A percentile compares a stretch with the other conserved stretches of the same genome.
Conservation (phyloP, 37 sponge, comb jelly and placozoan species). For the Oopsacas minuta region DNA sequence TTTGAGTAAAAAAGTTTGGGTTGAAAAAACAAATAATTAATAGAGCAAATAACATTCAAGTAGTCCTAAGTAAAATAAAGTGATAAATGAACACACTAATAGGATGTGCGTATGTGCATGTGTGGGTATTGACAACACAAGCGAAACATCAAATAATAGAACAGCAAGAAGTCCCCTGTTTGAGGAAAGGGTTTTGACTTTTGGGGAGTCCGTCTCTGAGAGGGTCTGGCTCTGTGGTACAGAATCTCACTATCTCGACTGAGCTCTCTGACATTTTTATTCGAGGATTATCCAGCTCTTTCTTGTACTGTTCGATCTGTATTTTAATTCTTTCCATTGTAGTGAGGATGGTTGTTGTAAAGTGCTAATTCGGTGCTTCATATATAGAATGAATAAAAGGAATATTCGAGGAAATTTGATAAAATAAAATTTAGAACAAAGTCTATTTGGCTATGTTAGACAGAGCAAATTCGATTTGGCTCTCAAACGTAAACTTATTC, state of each 20-base stretch:
- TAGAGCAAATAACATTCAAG: not conserved
- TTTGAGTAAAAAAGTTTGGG: not conserved
- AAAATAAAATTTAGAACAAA: too few relatives aligned
- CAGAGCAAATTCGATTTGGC: too few relatives aligned
- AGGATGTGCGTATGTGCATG: not conserved
- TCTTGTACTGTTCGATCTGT: not conserved
- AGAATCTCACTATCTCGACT: not conserved
- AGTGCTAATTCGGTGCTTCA: too few relatives aligned
- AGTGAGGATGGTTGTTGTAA: not conserved
- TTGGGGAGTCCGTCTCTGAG: not conserved
- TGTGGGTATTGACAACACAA: not conserved
- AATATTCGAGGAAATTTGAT: too few relatives aligned
- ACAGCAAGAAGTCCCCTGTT: not conserved
- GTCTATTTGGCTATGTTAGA: too few relatives aligned
- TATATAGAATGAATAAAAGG: too few relatives aligned
- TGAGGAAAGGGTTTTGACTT: not conserved
- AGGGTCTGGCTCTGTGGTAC: not conserved
- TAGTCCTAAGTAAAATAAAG: not conserved
- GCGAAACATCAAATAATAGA: not conserved
- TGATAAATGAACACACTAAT: not conserved
- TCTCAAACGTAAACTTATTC: too few relatives aligned
- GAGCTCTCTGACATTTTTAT: not conserved
- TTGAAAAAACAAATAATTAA: constrained; percentile 1
- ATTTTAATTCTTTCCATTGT: not conserved
- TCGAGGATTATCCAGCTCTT: not conserved